Conservation (phyloP, 2,113 vertebrate genomes). For the Crocuta crocuta region DNA sequence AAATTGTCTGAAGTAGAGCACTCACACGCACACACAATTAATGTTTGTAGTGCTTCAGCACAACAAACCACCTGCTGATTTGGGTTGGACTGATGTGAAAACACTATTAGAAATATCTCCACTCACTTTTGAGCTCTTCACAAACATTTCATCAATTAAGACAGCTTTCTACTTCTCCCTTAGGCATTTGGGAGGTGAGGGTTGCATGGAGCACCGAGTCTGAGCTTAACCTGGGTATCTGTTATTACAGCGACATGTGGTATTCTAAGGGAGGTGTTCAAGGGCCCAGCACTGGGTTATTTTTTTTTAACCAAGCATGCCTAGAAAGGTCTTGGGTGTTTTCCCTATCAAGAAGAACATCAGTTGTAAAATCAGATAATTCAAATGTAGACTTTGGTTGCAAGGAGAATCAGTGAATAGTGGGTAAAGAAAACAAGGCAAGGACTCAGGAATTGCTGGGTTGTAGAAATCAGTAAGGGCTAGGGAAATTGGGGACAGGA, state of each 20-base stretch:
- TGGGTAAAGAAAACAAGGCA: background rate
- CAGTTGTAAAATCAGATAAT: background rate
- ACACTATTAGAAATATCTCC: background rate
- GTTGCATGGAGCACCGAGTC: background rate
- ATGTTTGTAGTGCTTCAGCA: background rate
- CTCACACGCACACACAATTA: fast-evolving
- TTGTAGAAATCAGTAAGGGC: background rate
- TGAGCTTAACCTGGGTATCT: background rate
- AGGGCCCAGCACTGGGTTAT: background rate
- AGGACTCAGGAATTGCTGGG: background rate
- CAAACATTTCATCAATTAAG: background rate
- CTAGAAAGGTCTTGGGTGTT: background rate
- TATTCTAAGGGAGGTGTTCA: background rate
- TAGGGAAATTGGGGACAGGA: background rate
- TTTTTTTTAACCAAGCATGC: background rate
- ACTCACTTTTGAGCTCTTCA: background rate
- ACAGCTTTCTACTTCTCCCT: background rate
- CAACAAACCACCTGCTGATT: background rate
- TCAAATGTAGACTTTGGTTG: background rate
- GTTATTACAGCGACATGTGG: background rate
- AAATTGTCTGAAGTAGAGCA: background rate
- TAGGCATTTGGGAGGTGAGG: fast-evolving
- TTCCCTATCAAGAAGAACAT: background rate
- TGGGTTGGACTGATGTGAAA: background rate
- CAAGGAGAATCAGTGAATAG: background rate